Evolutionary conservation across 2,113 vertebrate genomes (phyloP).

Genomic region (Thamnaconus septentrionalis): DNA sequence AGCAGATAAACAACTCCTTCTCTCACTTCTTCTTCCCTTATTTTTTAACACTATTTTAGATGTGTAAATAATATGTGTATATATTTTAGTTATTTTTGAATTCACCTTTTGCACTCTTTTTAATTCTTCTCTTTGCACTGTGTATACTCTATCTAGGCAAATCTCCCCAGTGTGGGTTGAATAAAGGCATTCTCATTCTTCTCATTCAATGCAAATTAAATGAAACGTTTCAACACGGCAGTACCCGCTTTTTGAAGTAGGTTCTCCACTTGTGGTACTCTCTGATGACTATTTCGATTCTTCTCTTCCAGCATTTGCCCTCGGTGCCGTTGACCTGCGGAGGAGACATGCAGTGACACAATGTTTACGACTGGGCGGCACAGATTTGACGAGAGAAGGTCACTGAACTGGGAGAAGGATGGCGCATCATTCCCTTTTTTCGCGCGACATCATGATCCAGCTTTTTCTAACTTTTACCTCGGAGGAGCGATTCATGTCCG

Average conservation of each 20-base stretch:
- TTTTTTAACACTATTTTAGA: too few relatives aligned
- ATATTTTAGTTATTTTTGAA: too few relatives aligned
- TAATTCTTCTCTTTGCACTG: too few relatives aligned
- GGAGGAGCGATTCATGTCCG: constrained; percentile 85
- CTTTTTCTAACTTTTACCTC: constrained; percentile 73
- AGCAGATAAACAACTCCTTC: constrained; percentile 8
- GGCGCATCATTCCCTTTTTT: too few relatives aligned
- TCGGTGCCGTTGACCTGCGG: constrained; percentile 85
- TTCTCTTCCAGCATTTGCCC: constrained; percentile 91
- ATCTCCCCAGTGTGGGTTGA: background rate
- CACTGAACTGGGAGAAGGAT: too few relatives aligned
- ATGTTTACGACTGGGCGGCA: background rate
- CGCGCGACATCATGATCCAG: background rate
- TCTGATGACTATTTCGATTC: constrained; percentile 93
- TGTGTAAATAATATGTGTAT: too few relatives aligned
- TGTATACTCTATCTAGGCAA: background rate
- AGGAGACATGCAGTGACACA: constrained; percentile 25
- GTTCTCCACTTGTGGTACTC: constrained; percentile 99
- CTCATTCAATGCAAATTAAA: background rate
- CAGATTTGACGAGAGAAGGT: too few relatives aligned
- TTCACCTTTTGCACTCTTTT: too few relatives aligned
- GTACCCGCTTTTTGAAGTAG: constrained; percentile 98
- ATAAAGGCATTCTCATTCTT: background rate
- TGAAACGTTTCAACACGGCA: background rate
- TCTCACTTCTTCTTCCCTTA: background rate